Conservation (phyloP, 2,888 invertebrate genomes). For the Malacosoma neustria region DNA sequence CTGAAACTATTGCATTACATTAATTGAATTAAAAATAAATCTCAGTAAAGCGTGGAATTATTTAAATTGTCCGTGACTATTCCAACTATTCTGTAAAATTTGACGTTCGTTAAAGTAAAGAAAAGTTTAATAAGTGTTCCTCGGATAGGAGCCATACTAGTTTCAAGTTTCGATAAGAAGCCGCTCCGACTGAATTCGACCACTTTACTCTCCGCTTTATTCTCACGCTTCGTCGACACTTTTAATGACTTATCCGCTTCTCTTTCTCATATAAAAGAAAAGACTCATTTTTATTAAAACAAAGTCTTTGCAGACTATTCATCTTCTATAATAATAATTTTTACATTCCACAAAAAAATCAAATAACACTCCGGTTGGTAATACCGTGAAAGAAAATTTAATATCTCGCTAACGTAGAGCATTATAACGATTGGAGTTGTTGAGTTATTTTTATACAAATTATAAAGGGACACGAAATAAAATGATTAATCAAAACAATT, state of each 20-base stretch:
- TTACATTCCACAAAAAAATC: not conserved
- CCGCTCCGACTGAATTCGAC: conserved; percentile 44
- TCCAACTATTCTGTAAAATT: conserved; percentile 23
- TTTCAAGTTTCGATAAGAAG: conserved; percentile 57
- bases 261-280: conserved; percentile 37
- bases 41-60: too few species aligned
- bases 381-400: not conserved
- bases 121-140: conserved; percentile 60
- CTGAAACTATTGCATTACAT: conserved; percentile 14
- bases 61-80: too few species aligned
- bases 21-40: conserved; percentile 18
- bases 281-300: conserved; percentile 15
- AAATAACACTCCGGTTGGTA: not conserved
- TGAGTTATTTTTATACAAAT: too few species aligned
- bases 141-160: conserved; percentile 45
- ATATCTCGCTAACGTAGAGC: conserved; percentile 1
- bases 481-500: too few species aligned
- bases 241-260: conserved; percentile 68
- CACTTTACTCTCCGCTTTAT: conserved; percentile 47
- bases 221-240: conserved; percentile 59
- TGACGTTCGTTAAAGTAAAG: conserved; percentile 44
- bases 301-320: not conserved
- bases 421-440: too few species aligned
- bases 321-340: not conserved
- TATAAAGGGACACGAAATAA: too few species aligned